A percentile compares a stretch with the other conserved stretches of the same genome.
phyloP scores from a whole-genome alignment of 2,888 invertebrate species.

The Zeuzera pyrina region DNA sequence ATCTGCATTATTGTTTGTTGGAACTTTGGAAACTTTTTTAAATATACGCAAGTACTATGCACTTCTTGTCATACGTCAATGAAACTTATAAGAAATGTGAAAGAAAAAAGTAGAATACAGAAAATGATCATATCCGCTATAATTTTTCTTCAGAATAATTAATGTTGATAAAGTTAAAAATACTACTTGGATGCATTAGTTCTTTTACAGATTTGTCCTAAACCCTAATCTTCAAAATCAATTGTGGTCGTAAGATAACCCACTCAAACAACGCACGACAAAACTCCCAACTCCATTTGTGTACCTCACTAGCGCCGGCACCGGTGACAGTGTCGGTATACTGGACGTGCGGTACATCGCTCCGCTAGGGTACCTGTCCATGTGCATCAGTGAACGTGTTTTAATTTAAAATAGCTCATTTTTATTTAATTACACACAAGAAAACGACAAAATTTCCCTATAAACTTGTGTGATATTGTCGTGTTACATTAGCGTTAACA shows the following conservation, averaged over 20 bases:
- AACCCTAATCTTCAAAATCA: conserved; percentile 14
- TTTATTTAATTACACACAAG: neutral
- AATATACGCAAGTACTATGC: too few relatives aligned
- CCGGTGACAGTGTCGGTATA: conserved; percentile 87
- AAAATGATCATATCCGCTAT: too few relatives aligned
- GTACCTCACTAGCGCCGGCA: conserved; percentile 82
- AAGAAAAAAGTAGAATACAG: too few relatives aligned
- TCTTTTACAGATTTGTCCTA: too few relatives aligned
- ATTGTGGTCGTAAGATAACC: conserved; percentile 31
- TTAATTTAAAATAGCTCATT: conserved; percentile 21
- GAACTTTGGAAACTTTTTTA: too few relatives aligned
- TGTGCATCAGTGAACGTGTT: conserved; percentile 40
- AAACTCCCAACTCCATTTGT: conserved; percentile 36
- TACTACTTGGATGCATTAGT: too few relatives aligned
- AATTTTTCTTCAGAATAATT: too few relatives aligned
- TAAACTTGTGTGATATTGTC: neutral
- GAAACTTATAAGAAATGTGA: too few relatives aligned
- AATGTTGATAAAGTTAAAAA: too few relatives aligned
- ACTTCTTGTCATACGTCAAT: too few relatives aligned
- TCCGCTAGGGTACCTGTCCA: conserved; percentile 73
- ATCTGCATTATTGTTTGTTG: too few relatives aligned
- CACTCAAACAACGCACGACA: conserved; percentile 41
- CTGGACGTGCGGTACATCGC: conserved; percentile 92
- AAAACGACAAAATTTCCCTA: neutral
- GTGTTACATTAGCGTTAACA: neutral